Evolutionary conservation across 2,888 invertebrate genomes (phyloP).

Genomic region (Dermolepida albohirtum): DNA sequence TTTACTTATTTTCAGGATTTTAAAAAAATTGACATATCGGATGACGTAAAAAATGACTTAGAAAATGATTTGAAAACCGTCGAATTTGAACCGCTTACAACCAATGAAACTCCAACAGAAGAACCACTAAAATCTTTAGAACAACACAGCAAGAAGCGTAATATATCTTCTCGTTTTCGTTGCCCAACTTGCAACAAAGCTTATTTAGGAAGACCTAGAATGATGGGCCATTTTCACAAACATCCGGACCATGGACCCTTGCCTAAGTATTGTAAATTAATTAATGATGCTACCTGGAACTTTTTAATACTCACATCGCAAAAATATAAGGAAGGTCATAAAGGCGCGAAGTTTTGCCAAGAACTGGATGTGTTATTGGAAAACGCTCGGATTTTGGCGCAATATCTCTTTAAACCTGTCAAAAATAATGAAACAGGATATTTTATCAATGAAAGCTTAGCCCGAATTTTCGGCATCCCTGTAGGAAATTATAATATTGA

Average conservation of each 20-base stretch:
- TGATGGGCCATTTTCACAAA: constrained; percentile 72
- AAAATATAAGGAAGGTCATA: constrained; percentile 55
- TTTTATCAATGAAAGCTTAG: constrained; percentile 58
- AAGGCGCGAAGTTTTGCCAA: constrained; percentile 59
- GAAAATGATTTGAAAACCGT: constrained; percentile 53
- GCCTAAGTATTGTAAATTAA: constrained; percentile 51
- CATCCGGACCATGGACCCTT: constrained; percentile 71
- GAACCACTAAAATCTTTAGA: constrained; percentile 37
- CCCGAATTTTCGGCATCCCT: constrained; percentile 57
- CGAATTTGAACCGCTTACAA: constrained; percentile 55
- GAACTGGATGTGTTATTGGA: constrained; percentile 60
- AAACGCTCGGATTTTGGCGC: constrained; percentile 58
- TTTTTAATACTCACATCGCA: constrained; percentile 59
- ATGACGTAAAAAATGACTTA: constrained; percentile 40
- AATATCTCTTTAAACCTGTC: constrained; percentile 57
- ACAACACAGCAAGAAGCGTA: constrained; percentile 56
- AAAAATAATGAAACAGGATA: constrained; percentile 53
- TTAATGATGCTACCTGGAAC: constrained; percentile 61
- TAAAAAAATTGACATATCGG: constrained; percentile 56
- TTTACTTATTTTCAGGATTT: constrained; percentile 52
- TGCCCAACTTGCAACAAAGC: constrained; percentile 75
- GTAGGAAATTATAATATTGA: constrained; percentile 60
- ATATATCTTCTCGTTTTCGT: constrained; percentile 67
- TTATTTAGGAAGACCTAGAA: constrained; percentile 71
- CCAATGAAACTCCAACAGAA: constrained; percentile 48